Evolutionary conservation across 2,888 invertebrate species (phyloP), one percentile per base, ranked within the genome.

Genomic region (Mythimna loreyi): DNA sequence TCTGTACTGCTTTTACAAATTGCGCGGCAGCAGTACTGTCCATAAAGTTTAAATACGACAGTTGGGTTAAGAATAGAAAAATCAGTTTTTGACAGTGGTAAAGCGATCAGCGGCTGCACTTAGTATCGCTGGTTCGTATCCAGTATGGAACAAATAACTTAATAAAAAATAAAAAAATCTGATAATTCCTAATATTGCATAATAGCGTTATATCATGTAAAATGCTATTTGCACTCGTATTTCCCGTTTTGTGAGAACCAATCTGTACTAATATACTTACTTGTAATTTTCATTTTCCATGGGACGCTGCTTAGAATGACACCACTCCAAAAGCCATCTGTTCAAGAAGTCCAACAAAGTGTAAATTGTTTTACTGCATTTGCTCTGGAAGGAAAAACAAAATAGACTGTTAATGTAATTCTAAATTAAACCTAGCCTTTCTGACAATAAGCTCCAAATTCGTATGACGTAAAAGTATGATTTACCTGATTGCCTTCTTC

Each of bases 331-430:
- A 11, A 97, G 90, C 98, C 98, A 98, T 75, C 97, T 96, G 85
- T 98, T 97, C 64, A 98, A 90, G 82, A 98, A 98, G 90, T 98
- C 98, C 61, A 98, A 89, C 60, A 98, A 92, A 2, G 97, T 97
- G 81, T 98, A 98, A 70, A 98, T 96, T 3, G 97, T 96, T 91
- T 97, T 97, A 33, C 97, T 96, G 85, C 97, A 97, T 88, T 97
- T 96, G 68, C 94, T 94, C 94, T 96, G 92, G 85, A 92, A 92
- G 43, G 19, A 40, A n/a, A 36, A 8, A 47, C 36, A 23, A 50
- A 45, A n/a, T n/a, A 19, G 19, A 43, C 1, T 19, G 43, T 43
- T 6, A 45, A 45, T n/a, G 2, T 33, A 11, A 57, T 43, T 16
- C 6, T 19, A 45, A 72, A 57, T 40, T 13, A 23, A 60, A 50